Conservation (phyloP, 1,140 invertebrate species). For the Bicyclus anynana region DNA sequence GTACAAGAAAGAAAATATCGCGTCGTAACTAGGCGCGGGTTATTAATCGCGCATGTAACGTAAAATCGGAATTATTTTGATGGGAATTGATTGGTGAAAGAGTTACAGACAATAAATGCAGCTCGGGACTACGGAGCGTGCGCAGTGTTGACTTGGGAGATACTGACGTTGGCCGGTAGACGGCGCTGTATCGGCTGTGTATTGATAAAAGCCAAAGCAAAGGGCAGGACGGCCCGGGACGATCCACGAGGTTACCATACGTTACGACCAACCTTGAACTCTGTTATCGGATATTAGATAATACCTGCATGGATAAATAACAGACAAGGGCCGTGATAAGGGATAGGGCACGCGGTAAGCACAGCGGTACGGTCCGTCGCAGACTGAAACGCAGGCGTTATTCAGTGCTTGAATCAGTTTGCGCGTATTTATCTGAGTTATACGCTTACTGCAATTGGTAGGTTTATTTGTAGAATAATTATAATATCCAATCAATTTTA, state of each 20-base stretch:
- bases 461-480: too few relatives aligned
- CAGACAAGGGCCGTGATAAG: constrained; percentile 9
- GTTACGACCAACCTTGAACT: constrained; percentile 65
- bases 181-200: constrained; percentile 47
- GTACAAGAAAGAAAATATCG: too few relatives aligned
- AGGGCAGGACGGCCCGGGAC: constrained; percentile 41
- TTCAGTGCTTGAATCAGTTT: constrained; percentile 8
- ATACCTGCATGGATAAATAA: constrained; percentile 31
- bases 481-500: too few relatives aligned
- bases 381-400: constrained; percentile 10
- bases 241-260: constrained; percentile 33
- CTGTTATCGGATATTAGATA: constrained; percentile 64
- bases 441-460: not conserved
- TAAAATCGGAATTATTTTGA: constrained; percentile 40
- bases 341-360: constrained; percentile 1
- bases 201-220: constrained; percentile 62
- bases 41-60: constrained; percentile 25
- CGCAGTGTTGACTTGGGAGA: constrained; percentile 48
- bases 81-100: constrained; percentile 53
- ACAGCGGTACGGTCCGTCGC: constrained; percentile 7
- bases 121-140: constrained; percentile 56
- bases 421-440: constrained; percentile 11
- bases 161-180: constrained; percentile 53
- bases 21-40: not conserved
- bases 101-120: constrained; percentile 53